Percentiles rank a stretch among this genome's conserved stretches.
Conservation (phyloP, 2,113 vertebrate genomes). For the Sinocyclocheilus anophthalmus region DNA sequence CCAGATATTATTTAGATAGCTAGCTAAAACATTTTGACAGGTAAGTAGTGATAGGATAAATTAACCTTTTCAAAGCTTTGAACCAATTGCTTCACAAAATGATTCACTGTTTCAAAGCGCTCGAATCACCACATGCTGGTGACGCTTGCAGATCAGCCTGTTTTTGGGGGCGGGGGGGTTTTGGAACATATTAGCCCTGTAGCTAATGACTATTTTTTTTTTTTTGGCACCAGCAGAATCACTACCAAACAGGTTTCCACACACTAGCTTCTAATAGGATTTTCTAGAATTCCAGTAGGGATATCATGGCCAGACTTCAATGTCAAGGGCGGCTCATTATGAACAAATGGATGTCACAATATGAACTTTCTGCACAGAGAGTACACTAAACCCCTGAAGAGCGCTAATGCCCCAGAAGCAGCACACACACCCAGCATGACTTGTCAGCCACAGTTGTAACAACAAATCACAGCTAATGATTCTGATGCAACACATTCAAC, state of each 20-base stretch:
- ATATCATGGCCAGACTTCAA: not conserved
- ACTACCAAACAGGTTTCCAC: too few species aligned
- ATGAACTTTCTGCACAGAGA: slow-evolving; percentile 10
- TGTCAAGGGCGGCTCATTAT: slow-evolving; percentile 13
- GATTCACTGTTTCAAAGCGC: too few species aligned
- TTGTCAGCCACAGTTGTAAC: slow-evolving; percentile 6
- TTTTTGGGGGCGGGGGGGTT: not conserved
- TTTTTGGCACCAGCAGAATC: not conserved
- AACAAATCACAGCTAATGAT: slow-evolving; percentile 19
- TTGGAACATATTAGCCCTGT: not conserved
- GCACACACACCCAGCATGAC: slow-evolving; percentile 12
- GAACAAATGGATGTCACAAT: slow-evolving; percentile 14
- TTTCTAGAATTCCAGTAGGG: not conserved
- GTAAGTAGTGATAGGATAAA: too few species aligned
- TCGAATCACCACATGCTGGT: too few species aligned
- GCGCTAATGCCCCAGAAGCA: not conserved
- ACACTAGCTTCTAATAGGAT: not conserved
- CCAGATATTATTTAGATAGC: too few species aligned
- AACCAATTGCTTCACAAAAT: too few species aligned
- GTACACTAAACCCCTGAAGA: slow-evolving; percentile 10
- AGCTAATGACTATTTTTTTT: not conserved
- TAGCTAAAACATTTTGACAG: too few species aligned
- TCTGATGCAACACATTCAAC: slow-evolving; percentile 5
- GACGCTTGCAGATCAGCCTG: too few species aligned
- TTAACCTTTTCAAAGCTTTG: too few species aligned